Base-by-base conservation (phyloP, 2,113 vertebrate genomes). In the Phrynosoma platyrhinos region DNA sequence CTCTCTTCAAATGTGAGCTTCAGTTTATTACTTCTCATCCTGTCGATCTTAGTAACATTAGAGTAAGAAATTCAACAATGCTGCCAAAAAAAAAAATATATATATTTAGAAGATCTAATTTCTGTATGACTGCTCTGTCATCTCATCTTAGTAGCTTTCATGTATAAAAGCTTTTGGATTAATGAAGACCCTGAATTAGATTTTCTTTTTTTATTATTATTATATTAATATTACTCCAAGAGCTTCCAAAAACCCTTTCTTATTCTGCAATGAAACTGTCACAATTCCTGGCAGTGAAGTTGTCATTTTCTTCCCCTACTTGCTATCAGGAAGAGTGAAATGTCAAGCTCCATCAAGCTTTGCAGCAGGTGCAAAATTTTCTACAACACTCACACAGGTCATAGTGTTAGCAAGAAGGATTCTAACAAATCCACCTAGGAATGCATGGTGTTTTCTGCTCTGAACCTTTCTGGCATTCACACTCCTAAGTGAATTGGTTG, bases 71-170 rank as follows among this genome's bases (percentile, higher is more conserved):
- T 93, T 87, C 90, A 92, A 92, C 90, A 93, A 93, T 87, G 55
- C 78, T 92, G 69, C 64, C 90, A 77, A 90, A 91, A 90, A 66
- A 88, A 82, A n/a, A n/a, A n/a, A n/a, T n/a, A n/a, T n/a, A n/a
- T n/a, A 92, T 95, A 85, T 89, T 94, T 89, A 94, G 88, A 88
- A 93, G 93, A 93, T 91, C 77, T 71, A 88, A 82, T 83, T 82
- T 76, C 91, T 90, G 76, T 90, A 91, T 93, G 90, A 87, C 91
- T 85, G 83, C 36, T 91, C 90, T 79, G 87, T 84, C 90, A 93
- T 88, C 92, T 90, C 88, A 91, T 91, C 77, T 71, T 85, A 93
- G 88, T 78, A 94, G 87, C 79, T 71, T 87, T 93, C 90, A 83
- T 88, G 55, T 85, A 85, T 77, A 62, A 16, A 85, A 8, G 83